These are phyloP conservation scores for Drymonia ruficornis DNA, from an alignment of 2,888 invertebrate species.

Conservation along the genomic window DNA sequence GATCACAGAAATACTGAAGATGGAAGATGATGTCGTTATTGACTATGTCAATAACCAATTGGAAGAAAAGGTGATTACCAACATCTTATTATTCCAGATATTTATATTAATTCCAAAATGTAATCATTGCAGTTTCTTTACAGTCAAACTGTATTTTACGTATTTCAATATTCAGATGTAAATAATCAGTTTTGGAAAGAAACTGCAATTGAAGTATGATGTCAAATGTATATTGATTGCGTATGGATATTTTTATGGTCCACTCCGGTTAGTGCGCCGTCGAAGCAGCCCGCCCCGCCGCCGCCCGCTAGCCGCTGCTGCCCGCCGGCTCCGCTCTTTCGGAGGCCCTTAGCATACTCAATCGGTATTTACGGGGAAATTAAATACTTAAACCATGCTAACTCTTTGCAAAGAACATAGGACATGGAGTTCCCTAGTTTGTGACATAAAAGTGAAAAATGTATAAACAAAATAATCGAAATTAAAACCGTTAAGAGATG, in stretches of 20 bases:
- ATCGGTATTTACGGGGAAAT: constrained; percentile 85
- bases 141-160: constrained; percentile 33
- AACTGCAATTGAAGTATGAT: constrained; percentile 80
- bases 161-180: constrained; percentile 15
- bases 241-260: constrained; percentile 85
- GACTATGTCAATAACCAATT: constrained; percentile 99
- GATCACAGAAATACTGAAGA: constrained; percentile 97
- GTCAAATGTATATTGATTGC: constrained; percentile 83
- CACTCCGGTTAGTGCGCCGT: constrained; percentile 81
- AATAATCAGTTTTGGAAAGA: constrained; percentile 48
- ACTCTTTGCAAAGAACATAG: constrained; percentile 62
- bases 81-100: constrained; percentile 40
- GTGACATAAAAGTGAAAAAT: constrained; percentile 33
- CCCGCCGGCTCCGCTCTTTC: constrained; percentile 73
- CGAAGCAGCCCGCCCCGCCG: constrained; percentile 68
- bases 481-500: constrained; percentile 67
- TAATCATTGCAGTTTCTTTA: constrained; percentile 84
- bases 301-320: constrained; percentile 67
- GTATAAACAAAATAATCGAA: constrained; percentile 38
- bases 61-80: constrained; percentile 92
- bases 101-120: constrained; percentile 64
- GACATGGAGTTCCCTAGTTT: constrained; percentile 62
- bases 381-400: constrained; percentile 80
- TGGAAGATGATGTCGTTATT: constrained; percentile 99
- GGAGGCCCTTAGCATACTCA: constrained; percentile 82